Evolutionary conservation across 2,888 invertebrate genomes (phyloP), one percentile per base, ranked within the genome.

Genomic region (Chloromyia formosa): DNA sequence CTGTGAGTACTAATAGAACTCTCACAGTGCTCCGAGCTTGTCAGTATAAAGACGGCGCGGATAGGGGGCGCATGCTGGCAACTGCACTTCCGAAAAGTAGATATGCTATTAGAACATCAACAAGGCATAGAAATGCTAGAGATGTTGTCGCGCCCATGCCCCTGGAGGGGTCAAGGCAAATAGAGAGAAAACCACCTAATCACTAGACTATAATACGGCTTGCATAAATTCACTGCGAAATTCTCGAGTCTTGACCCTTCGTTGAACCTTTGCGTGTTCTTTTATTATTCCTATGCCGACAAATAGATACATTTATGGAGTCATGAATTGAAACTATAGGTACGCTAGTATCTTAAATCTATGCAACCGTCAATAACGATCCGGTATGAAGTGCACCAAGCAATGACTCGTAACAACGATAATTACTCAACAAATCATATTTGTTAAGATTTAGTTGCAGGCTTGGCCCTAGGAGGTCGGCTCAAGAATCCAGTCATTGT

Each of bases 351-450:
- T 40, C 20, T 42, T 64, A 20, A 16, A 40, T n/a, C 40, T 42
- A 64, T 64, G 64, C 64, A 64, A 27, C 45, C 23, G 64, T n/a
- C 40, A 23, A 20, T 35, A 12, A 27, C 35, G 20, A 64, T 40
- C 12, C 40, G 12, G 40, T 9, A 42, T 40, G 10, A 64, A 42
- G 61, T n/a, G 7, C 10, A 18, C 16, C 16, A 1, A 35, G 35
- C 27, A 20, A n/a, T 12, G 22, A 22, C 23, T 40, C 14, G n/a
- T 35, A 10, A 42, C 64, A 18, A 64, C 16, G n/a, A n/a, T 64
- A 64, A 64, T 64, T 64, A 64, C 64, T 42, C 64, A 64, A 64
- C 64, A 64, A 64, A 64, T 64, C 45, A 45, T n/a, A n/a, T n/a
- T 64, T 64, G 64, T 18, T 64, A 20, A 45, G 14, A 1, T n/a